Percentiles rank a stretch among this genome's conserved stretches.
Conservation (phyloP, 2,113 vertebrate species). For the Sinocyclocheilus rhinocerous region DNA sequence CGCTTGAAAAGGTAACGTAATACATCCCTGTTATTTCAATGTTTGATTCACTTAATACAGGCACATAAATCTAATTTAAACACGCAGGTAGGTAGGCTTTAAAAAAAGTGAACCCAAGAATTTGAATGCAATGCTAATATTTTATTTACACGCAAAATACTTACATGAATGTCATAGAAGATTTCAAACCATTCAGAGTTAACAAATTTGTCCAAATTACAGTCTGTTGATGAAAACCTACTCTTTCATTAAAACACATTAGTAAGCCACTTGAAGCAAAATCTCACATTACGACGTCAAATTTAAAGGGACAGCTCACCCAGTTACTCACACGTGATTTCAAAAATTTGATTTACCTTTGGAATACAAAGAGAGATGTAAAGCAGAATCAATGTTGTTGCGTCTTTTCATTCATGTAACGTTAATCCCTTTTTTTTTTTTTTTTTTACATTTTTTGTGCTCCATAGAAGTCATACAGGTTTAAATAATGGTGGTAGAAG, state of each 20-base stretch:
- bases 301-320: neutral
- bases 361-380: neutral
- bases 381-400: neutral
- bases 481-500: neutral
- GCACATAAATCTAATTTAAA: neutral
- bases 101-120: neutral
- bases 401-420: neutral
- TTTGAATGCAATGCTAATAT: neutral
- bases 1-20: neutral
- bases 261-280: neutral
- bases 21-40: neutral
- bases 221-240: neutral
- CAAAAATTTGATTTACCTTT: neutral
- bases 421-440: too few relatives aligned
- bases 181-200: neutral
- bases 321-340: neutral
- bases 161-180: neutral
- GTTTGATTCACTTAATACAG: neutral
- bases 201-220: neutral
- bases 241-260: neutral
- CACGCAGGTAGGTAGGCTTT: neutral
- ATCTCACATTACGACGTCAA: neutral
- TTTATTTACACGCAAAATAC: conserved; percentile 2
- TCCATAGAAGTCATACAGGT: neutral
- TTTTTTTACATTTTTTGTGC: neutral